Evolutionary conservation across 1,140 invertebrate genomes (phyloP).

Genomic region (Platyscapa corneri): DNA sequence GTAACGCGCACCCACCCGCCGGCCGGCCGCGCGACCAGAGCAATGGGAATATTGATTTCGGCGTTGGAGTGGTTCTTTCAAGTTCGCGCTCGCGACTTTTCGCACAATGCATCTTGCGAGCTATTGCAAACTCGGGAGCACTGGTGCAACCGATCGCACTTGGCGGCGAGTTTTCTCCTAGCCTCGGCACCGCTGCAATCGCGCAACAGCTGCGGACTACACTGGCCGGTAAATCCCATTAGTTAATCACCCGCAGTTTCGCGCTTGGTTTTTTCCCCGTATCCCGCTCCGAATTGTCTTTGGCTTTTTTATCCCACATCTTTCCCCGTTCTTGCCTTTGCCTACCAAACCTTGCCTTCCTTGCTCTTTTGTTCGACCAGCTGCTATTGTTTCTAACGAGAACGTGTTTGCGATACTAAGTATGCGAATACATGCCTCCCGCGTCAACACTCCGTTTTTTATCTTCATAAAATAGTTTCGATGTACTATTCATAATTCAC

Average conservation of each 20-base stretch:
- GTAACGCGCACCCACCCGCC: no score
- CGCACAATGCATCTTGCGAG: no score
- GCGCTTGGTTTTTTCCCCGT: neutral
- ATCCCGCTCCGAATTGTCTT: neutral
- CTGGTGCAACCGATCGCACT: no score
- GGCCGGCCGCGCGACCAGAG: no score
- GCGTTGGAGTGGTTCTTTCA: no score
- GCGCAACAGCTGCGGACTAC: neutral
- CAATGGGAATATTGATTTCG: neutral
- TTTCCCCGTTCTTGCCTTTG: neutral
- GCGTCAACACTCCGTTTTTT: conserved; percentile 30
- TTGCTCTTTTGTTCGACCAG: neutral
- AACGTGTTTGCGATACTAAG: conserved; percentile 12
- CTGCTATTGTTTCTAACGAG: conserved; percentile 34
- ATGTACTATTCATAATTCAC: conserved; percentile 39
- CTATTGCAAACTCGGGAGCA: no score
- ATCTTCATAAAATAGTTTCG: conserved; percentile 32
- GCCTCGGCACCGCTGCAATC: neutral
- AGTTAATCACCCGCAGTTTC: conserved; percentile 21
- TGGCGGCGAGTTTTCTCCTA: neutral
- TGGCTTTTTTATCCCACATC: conserved; percentile 17
- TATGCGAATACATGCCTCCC: neutral
- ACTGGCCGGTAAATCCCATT: conserved; percentile 21
- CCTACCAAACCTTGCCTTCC: neutral
- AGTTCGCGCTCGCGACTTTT: no score